Evolutionary conservation across 2,888 invertebrate species (phyloP).

Genomic region (Melanchra persicariae): DNA sequence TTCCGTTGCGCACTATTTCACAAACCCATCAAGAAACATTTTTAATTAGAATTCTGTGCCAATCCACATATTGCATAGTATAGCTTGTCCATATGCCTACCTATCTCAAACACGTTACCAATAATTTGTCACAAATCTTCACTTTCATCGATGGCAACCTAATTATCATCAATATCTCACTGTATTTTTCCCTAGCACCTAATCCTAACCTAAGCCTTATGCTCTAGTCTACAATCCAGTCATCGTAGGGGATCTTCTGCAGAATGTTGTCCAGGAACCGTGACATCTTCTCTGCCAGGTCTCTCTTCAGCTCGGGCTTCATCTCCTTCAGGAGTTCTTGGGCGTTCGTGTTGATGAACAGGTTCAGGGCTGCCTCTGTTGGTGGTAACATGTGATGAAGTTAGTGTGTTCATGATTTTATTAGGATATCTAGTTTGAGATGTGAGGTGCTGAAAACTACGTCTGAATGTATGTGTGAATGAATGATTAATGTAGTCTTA

Average conservation of each 20-base stretch:
- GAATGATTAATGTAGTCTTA: too few species aligned
- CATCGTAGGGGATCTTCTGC: constrained; percentile 94
- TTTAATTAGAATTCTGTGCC: neutral
- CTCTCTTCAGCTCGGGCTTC: constrained; percentile 95
- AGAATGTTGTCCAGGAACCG: constrained; percentile 94
- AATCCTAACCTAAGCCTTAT: constrained; percentile 6
- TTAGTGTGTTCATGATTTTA: neutral
- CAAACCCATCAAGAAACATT: neutral
- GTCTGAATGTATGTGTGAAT: too few species aligned
- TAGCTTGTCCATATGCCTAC: neutral
- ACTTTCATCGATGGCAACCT: constrained; percentile 21
- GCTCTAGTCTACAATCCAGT: constrained; percentile 92
- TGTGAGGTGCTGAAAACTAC: too few species aligned
- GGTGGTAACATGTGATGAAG: neutral
- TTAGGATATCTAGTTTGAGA: too few species aligned
- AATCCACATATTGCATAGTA: neutral
- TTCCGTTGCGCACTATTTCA: neutral
- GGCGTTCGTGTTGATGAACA: constrained; percentile 96
- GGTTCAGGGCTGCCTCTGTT: constrained; percentile 95
- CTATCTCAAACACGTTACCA: neutral
- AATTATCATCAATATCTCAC: constrained; percentile 31
- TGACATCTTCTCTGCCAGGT: constrained; percentile 94
- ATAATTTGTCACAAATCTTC: neutral
- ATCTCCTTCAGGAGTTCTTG: constrained; percentile 96
- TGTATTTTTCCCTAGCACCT: constrained; percentile 18